phyloP scores from a whole-genome alignment of 1,140 invertebrate genomes.

The Drosophila lini region DNA sequence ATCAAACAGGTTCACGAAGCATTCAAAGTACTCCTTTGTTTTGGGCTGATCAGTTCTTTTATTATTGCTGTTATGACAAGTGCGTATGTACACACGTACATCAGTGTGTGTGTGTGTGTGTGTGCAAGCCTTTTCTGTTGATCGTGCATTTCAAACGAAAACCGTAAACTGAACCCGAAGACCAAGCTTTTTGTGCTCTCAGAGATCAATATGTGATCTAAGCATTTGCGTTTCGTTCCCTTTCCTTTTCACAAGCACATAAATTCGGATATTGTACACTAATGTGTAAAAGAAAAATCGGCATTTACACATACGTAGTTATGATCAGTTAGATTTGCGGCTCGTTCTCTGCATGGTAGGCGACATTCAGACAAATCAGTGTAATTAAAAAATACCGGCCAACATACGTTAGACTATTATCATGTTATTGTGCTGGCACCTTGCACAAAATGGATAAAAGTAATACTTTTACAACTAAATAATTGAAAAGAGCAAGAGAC shows the following conservation, averaged over 20 bases:
- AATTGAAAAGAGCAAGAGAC: conserved; percentile 13
- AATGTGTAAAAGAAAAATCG: conserved; percentile 10
- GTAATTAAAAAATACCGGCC: background rate
- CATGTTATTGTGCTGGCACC: conserved; percentile 1
- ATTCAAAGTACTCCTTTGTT: conserved; percentile 9
- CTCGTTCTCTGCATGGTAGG: conserved; percentile 5
- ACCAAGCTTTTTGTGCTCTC: background rate
- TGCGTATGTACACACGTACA: conserved; percentile 1
- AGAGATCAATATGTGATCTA: background rate
- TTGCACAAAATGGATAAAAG: background rate
- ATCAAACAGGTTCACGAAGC: background rate
- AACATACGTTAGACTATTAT: conserved; percentile 2
- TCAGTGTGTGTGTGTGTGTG: background rate
- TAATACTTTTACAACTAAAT: background rate
- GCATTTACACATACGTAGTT: conserved; percentile 14
- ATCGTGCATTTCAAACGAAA: conserved; percentile 10
- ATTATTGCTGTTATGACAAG: conserved; percentile 22
- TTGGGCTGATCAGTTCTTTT: conserved; percentile 6
- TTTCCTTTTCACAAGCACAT: background rate
- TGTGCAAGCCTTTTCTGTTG: conserved; percentile 17
- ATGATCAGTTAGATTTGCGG: conserved; percentile 12
- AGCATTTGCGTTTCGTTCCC: background rate
- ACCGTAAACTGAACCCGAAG: background rate
- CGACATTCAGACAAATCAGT: conserved; percentile 2
- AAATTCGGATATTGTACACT: no score